Evolutionary conservation across 2,888 invertebrate genomes (phyloP), one percentile per base, ranked within the genome.

Genomic region (Thymelicus acteon): DNA sequence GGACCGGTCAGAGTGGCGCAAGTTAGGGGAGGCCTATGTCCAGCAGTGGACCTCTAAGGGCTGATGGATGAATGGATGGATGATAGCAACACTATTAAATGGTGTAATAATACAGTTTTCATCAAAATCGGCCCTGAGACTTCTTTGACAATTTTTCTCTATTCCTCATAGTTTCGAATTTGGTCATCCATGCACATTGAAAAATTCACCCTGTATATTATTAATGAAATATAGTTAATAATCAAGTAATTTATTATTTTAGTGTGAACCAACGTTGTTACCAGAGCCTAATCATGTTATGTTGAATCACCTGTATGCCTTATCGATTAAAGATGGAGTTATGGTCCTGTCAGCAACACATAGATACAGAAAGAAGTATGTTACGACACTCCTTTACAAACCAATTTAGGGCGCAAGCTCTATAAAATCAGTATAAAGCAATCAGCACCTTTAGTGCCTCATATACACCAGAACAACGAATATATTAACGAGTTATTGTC

Each of bases 251-350:
- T 66, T 66, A 71, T 60, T 73, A 69, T 95, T 95, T 74, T 92
- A 99, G 98, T 99, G 99, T 93, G 99, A 99, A 89, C 99, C 99
- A 64, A 99, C 99, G 63, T 95, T 99, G 79, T 94, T 99, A 80
- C 99, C 99, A n/a, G 99, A 99, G 93, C 99, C 99, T 64, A 99
- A 99, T 89, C 99, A 99, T 88, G 99, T 99, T 39, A 99, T 99
- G 99, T 94, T 99, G 83, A 99, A 99, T 91, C 99, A 99, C 91
- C 94, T 99, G 69, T 99, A 99, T 91, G 99, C 99, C n/a, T 94
- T 99, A 75, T 99, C 99, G 62, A 99, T 99, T 82, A 99, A 99
- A 94, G 99, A 99, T 91, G 99, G 99, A 64, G 99, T 99, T 4
- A 99, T 99, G 99, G 99, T 99, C 54, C 94, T 99, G 47, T 99